phyloP scores from a whole-genome alignment of 2,797 vertebrate genomes.

The Halcyon leucocephala region DNA sequence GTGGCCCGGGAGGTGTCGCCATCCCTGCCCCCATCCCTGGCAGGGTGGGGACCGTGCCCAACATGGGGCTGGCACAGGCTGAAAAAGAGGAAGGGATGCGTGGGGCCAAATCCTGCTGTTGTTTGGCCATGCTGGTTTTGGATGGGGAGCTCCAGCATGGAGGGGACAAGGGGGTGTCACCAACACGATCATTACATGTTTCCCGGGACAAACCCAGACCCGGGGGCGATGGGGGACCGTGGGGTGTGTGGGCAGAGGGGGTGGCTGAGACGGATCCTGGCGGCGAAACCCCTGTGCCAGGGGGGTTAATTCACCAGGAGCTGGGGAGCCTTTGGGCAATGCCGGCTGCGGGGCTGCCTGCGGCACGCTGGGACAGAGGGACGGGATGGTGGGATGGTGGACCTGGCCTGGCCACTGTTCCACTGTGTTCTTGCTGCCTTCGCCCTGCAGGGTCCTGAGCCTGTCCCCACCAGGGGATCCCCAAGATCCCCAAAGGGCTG shows the following conservation, averaged over 20 bases:
- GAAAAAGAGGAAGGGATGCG: conserved; percentile 13
- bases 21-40: background rate
- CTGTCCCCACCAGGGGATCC: background rate
- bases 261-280: background rate
- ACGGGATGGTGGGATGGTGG: no score
- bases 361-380: fast-evolving
- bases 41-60: background rate
- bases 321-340: background rate
- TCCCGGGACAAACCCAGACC: background rate
- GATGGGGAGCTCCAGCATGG: fast-evolving
- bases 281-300: background rate
- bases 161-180: background rate
- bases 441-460: fast-evolving
- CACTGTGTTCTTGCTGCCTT: background rate
- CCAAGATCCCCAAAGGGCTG: background rate
- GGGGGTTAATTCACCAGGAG: fast-evolving
- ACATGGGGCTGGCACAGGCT: no score
- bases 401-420: no score
- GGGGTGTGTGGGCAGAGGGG: fast-evolving
- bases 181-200: background rate
- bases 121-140: background rate
- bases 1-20: background rate
- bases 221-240: background rate
- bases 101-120: fast-evolving
- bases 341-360: background rate